Percentiles rank a stretch among this genome's conserved stretches.
phyloP scores from a whole-genome alignment of 2,888 invertebrate genomes.

The Chromoteleia sp. region DNA sequence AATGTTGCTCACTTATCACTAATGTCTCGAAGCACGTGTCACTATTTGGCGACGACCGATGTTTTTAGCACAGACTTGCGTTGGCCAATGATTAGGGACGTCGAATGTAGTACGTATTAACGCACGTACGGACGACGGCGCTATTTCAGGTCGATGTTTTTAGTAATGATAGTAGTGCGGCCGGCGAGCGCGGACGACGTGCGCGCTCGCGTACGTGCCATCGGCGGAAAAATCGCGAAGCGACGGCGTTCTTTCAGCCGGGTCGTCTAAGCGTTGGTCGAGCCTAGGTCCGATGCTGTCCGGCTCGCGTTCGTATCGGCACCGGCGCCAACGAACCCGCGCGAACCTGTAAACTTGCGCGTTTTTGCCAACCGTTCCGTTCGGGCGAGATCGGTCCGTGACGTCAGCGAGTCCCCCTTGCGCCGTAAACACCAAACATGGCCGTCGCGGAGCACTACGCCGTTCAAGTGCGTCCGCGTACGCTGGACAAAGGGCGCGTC shows the following conservation, averaged over 20 bases:
- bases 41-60: conserved; percentile 74
- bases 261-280: conserved; percentile 37
- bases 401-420: conserved; percentile 83
- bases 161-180: conserved; percentile 78
- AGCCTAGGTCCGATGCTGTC: conserved; percentile 4
- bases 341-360: conserved; percentile 55
- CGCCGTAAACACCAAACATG: conserved; percentile 85
- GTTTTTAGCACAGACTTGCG: conserved; percentile 74
- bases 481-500: conserved; percentile 30
- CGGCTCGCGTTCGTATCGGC: conserved; percentile 1
- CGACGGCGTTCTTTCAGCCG: conserved; percentile 57
- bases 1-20: conserved; percentile 19
- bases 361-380: conserved; percentile 71
- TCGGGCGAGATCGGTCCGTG: conserved; percentile 80
- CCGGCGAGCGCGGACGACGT: conserved; percentile 79
- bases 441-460: conserved; percentile 82
- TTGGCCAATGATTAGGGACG: conserved; percentile 70
- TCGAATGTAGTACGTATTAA: conserved; percentile 56
- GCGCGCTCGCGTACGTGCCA: conserved; percentile 79
- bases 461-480: conserved; percentile 67
- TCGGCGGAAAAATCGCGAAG: conserved; percentile 74
- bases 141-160: conserved; percentile 78
- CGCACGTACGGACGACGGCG: conserved; percentile 69
- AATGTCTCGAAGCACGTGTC: conserved; percentile 65
- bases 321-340: conserved; percentile 39